Base-by-base conservation (phyloP, 2,113 vertebrate species). In the Amblyornis subalaris region DNA sequence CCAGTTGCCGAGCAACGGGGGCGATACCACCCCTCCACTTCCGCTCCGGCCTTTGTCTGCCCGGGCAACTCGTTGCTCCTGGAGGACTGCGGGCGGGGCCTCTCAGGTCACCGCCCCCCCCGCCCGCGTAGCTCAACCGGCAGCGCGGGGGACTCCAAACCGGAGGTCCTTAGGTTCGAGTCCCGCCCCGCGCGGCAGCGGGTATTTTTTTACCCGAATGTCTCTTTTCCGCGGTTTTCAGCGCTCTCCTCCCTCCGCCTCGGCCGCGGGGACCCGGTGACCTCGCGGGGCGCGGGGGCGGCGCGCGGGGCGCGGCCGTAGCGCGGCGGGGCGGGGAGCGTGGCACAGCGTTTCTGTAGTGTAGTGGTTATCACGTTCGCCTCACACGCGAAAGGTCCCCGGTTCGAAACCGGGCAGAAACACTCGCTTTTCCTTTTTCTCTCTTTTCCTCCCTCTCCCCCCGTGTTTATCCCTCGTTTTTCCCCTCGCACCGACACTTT, bases 311-410 rank as follows among this genome's bases (percentile, higher is more conserved):
- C 17, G 12, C 53, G 14, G 54, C 8, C 6, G 33, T 74, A 36
- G 25, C 0, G 0, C n/a, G 42, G 20, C n/a, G n/a, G 72, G 54
- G 25, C 25, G 54, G 0, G 5, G 2, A 23, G 6, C 3, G 10
- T 1, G 2, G 17, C 31, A 17, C 40, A 38, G 51, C 44, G 86
- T 84, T 96, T 97, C 92, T 94, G 93, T 97, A 94, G 94, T 97
- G 95, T 96, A 96, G 93, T 62, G 95, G 94, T 96, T 85, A 96
- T 95, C 94, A 97, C 94, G 53, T 97, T 96, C 86, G 93, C 94
- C 92, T 95, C 12, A 96, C 96, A 96, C 90, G 92, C 94, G 92
- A 96, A 96, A 97, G 89, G 94, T 95, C 95, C 94, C 90, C 15
- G 96, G 84, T 95, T 96, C 86, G 83, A 96, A 92, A 95, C 95